Evolutionary conservation across 2,888 invertebrate species (phyloP), one percentile per base, ranked within the genome.

Genomic region (Calephelis perditalis): DNA sequence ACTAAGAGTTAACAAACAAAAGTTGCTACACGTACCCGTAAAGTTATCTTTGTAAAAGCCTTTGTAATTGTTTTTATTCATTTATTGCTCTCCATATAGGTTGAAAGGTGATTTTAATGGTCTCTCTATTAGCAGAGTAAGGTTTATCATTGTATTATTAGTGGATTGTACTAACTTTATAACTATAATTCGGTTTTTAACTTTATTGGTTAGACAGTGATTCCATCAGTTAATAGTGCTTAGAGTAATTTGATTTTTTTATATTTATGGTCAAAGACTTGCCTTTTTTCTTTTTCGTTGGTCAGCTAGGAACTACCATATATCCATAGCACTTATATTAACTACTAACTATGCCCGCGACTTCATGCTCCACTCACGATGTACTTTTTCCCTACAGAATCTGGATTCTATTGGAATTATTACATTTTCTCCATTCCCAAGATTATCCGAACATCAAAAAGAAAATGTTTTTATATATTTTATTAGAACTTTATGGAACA

Each of bases 31-130:
- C 26, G 7, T 52, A 35, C 10, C 7, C 3, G 52, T 9, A 52
- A 26, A 52, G 10, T 7, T 52, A 52, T 35, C 9, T 57, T 35
- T 45, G 43, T 64, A 57, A 67, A 63, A 54, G 56, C 58, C 44
- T 63, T 70, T 55, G 75, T 84, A 82, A 85, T 85, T 86, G 84
- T 86, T 86, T 86, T 86, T 86, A 87, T 86, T 81, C 83, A 82
- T 87, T 86, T 86, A 87, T 84, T 76, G 74, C 78, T 60, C 69
- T 69, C 75, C 73, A 78, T 79, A 79, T 77, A 78, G 69, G 70
- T 74, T 75, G 76, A 77, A 79, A 82, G 83, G 84, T 82, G 83
- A 80, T 79, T 77, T 74, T 79, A 79, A 84, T 81, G 70, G 77
- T 68, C 72, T 70, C 68, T 80, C 79, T 83, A 79, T 83, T 81